Conservation (phyloP, 2,113 vertebrate species). For the Elgaria multicarinata region DNA sequence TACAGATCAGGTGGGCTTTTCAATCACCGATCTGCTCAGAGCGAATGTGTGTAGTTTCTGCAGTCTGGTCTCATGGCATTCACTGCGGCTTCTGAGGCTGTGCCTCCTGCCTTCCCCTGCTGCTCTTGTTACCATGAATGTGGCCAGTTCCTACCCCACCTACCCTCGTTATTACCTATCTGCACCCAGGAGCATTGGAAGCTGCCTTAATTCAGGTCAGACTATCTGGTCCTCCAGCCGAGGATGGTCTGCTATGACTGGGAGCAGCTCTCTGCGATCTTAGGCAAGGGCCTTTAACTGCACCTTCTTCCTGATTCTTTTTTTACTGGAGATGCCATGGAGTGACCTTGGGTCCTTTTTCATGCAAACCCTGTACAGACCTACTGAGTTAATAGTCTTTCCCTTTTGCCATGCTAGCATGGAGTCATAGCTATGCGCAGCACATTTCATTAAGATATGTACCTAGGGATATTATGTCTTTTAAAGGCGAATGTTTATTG, state of each 20-base stretch:
- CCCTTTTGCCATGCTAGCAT: background rate
- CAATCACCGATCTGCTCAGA: background rate
- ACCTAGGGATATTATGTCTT: too few species aligned
- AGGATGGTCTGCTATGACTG: background rate
- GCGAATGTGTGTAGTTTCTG: background rate
- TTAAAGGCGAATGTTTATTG: too few species aligned
- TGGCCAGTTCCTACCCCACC: background rate
- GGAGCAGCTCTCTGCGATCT: background rate
- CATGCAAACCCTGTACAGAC: too few species aligned
- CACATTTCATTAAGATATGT: too few species aligned
- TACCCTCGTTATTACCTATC: background rate
- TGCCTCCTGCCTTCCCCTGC: background rate
- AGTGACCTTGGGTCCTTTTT: background rate
- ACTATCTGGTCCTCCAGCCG: background rate
- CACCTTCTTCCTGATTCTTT: too few species aligned
- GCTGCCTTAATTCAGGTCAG: background rate
- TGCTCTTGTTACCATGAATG: background rate
- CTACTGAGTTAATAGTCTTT: background rate
- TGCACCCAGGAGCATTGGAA: background rate
- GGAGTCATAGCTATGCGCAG: too few species aligned
- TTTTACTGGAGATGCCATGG: too few species aligned
- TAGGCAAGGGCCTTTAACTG: too few species aligned
- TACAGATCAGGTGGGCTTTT: background rate
- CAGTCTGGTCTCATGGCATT: background rate
- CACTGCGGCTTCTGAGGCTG: background rate